phyloP scores from a whole-genome alignment of 2,797 vertebrate species.

The Numenius phaeopus region DNA sequence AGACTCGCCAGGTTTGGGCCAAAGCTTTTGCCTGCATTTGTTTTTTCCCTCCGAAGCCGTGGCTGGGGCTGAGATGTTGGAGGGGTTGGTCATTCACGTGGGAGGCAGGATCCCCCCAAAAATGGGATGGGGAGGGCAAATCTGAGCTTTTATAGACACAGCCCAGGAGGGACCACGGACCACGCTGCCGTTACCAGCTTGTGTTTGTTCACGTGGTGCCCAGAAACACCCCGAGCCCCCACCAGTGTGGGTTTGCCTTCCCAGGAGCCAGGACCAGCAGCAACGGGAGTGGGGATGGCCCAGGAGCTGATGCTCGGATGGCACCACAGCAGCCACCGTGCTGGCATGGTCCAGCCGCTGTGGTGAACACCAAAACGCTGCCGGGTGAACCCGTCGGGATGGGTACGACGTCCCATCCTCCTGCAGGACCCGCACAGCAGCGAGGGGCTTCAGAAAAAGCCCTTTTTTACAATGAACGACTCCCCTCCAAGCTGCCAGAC shows the following conservation, averaged over 20 bases:
- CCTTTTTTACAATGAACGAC: rapidly evolving
- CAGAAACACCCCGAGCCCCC: background rate
- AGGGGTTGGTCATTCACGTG: background rate
- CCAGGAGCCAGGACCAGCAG: background rate
- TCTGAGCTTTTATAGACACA: background rate
- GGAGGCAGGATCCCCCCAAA: background rate
- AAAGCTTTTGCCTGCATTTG: background rate
- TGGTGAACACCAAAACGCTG: background rate
- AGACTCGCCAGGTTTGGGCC: background rate
- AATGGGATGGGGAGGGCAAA: background rate
- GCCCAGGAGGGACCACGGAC: background rate
- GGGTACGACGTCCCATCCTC: background rate
- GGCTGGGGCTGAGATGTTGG: background rate
- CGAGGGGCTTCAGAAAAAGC: background rate
- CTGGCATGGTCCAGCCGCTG: rapidly evolving
- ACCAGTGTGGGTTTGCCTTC: rapidly evolving
- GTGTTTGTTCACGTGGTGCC: background rate
- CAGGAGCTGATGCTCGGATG: background rate
- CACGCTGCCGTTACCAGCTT: rapidly evolving
- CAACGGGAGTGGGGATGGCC: no score
- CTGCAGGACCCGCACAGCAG: background rate
- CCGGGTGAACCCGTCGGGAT: rapidly evolving
- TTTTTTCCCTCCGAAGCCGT: background rate
- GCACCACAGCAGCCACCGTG: background rate
- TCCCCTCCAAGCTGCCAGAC: background rate